phyloP scores from a whole-genome alignment of 2,113 vertebrate species.

The Halcyon senegalensis region DNA sequence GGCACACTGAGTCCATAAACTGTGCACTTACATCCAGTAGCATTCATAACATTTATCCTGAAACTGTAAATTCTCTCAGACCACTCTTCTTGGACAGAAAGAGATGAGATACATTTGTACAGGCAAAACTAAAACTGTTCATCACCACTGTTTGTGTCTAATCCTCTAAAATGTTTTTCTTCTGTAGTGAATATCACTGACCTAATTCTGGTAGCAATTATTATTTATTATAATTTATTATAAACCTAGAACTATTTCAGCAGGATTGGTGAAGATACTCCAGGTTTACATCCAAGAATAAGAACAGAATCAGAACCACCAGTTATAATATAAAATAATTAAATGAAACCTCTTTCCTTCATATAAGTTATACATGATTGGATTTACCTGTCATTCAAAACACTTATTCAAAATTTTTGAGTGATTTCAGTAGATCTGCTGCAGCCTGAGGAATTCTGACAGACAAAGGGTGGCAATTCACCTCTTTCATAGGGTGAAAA shows the following conservation, averaged over 20 bases:
- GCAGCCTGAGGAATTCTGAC: not conserved
- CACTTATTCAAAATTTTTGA: not conserved
- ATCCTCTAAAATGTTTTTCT: not conserved
- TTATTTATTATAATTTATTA: not conserved
- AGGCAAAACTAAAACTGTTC: not conserved
- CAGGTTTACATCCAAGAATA: not conserved
- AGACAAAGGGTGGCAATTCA: rapidly evolving
- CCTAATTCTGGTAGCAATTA: not conserved
- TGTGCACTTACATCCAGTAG: not conserved
- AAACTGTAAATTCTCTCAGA: not conserved
- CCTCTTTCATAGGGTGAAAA: not conserved
- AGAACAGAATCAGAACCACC: not conserved
- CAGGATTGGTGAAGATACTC: not conserved
- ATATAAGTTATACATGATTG: not conserved
- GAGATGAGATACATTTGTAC: not conserved
- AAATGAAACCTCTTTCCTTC: not conserved
- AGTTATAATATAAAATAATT: not conserved
- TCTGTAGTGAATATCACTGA: not conserved
- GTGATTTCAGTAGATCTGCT: not conserved
- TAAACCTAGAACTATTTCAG: not conserved
- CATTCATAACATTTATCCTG: not conserved
- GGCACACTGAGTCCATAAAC: not conserved
- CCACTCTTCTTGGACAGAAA: not conserved
- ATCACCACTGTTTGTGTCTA: not conserved
- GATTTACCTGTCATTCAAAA: not conserved